A percentile compares a stretch with the other conserved stretches of the same genome.
Evolutionary conservation across 2,797 vertebrate genomes (phyloP).

Genomic region (Pseudomugil tenellus): DNA sequence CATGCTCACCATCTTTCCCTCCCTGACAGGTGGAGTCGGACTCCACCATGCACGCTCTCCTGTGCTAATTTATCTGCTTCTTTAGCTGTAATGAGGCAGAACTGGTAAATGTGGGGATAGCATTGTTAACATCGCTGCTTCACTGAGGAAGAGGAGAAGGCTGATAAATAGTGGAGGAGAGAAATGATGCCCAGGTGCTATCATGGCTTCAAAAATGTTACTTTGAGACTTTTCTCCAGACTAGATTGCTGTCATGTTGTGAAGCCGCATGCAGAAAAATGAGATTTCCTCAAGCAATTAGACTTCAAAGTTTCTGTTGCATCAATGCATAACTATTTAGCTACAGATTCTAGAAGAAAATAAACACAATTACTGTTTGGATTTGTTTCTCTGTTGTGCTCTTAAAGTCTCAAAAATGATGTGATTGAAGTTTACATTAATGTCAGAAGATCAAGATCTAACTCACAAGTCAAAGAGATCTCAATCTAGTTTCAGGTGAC

Average conservation of each 20-base stretch:
- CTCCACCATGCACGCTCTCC: conserved; percentile 65
- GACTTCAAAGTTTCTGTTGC: conserved; percentile 64
- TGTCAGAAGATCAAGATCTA: conserved; percentile 39
- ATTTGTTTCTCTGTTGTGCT: conserved; percentile 35
- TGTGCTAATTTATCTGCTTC: conserved; percentile 80
- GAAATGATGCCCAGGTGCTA: conserved; percentile 73
- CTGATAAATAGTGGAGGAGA: conserved; percentile 69
- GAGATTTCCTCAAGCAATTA: conserved; percentile 75
- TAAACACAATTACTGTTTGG: conserved; percentile 38
- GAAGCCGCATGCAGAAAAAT: conserved; percentile 46
- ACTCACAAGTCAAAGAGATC: conserved; percentile 28
- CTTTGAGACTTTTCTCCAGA: conserved; percentile 58
- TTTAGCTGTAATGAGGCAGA: conserved; percentile 83
- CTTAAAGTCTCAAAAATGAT: conserved; percentile 36
- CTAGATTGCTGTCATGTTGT: conserved; percentile 57
- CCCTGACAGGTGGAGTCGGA: conserved; percentile 75
- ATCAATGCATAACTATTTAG: conserved; percentile 56
- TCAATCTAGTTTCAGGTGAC: conserved; percentile 40
- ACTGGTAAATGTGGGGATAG: conserved; percentile 82
- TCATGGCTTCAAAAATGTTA: conserved; percentile 70
- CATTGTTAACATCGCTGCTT: conserved; percentile 82
- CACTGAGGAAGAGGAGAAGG: conserved; percentile 66
- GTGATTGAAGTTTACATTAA: conserved; percentile 46
- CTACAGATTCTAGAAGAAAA: conserved; percentile 37
- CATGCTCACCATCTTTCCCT: conserved; percentile 54